These are phyloP conservation scores for Cepaea nemoralis DNA, from an alignment of 1,140 invertebrate genomes.

Conservation along the genomic window DNA sequence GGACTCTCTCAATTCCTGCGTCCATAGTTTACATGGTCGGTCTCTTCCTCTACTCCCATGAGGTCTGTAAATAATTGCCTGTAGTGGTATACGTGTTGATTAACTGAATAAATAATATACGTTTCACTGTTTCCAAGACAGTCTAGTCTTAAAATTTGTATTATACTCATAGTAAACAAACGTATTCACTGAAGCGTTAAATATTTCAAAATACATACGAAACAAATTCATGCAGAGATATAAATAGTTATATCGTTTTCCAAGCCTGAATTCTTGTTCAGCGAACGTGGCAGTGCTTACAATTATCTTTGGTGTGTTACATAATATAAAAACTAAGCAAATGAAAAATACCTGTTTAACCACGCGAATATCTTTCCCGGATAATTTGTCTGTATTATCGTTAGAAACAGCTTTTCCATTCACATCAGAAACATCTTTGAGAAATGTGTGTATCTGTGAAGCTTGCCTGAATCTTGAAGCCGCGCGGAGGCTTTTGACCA, in stretches of 20 bases:
- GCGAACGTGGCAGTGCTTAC: neutral
- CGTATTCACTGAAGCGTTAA: neutral
- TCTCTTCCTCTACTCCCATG: too few species aligned
- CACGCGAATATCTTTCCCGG: neutral
- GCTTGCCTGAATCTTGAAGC: neutral
- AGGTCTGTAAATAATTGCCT: too few species aligned
- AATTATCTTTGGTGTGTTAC: slow-evolving; percentile 5
- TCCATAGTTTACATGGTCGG: too few species aligned
- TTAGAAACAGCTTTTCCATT: neutral
- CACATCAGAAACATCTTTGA: neutral
- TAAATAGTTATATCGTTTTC: neutral
- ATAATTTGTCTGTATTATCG: neutral
- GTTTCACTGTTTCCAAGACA: too few species aligned
- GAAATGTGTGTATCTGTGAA: neutral
- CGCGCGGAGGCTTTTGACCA: neutral
- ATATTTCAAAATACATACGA: neutral
- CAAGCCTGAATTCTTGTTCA: neutral
- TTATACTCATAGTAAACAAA: neutral
- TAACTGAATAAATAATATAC: too few species aligned
- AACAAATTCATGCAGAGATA: neutral
- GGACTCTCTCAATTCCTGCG: too few species aligned
- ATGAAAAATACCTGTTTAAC: slow-evolving; percentile 13
- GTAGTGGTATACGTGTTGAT: too few species aligned
- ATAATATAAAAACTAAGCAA: neutral
- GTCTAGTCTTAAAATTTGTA: neutral